Evolutionary conservation across 1,140 invertebrate genomes (phyloP).

Genomic region (Drosophila truncata): DNA sequence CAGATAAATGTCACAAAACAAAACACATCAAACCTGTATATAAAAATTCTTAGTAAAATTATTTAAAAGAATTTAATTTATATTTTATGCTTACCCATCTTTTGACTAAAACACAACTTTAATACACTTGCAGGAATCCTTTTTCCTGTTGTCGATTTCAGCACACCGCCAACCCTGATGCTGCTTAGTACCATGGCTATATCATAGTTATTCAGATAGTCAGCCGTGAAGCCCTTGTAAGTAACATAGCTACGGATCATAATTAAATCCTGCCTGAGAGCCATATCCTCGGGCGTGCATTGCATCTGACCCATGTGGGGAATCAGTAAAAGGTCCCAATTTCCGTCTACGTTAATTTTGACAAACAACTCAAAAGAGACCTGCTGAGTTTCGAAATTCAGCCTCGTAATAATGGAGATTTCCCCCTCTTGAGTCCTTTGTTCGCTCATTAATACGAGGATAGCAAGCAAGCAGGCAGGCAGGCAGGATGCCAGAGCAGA

Average conservation of each 20-base stretch:
- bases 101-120: slow-evolving; percentile 44
- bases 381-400: slow-evolving; percentile 22
- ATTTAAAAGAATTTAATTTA: not conserved
- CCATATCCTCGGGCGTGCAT: slow-evolving; percentile 49
- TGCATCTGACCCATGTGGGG: slow-evolving; percentile 44
- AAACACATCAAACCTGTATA: too few species aligned
- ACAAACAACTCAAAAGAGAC: slow-evolving; percentile 35
- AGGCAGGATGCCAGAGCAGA: slow-evolving; percentile 4
- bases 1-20: not conserved
- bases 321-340: too few species aligned
- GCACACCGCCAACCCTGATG: slow-evolving; percentile 46
- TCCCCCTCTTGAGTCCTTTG: slow-evolving; percentile 31
- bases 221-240: slow-evolving; percentile 9
- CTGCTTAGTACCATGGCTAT: slow-evolving; percentile 30
- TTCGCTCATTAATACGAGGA: slow-evolving; percentile 55
- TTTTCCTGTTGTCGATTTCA: slow-evolving; percentile 12
- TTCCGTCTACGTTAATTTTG: slow-evolving; percentile 51
- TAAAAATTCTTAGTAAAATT: not conserved
- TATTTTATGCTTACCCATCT: slow-evolving; percentile 35
- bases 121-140: slow-evolving; percentile 21
- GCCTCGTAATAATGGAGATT: slow-evolving; percentile 15
- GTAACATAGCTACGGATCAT: slow-evolving; percentile 35
- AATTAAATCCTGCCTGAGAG: slow-evolving; percentile 37
- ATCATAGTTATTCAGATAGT: slow-evolving; percentile 8
- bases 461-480: slow-evolving; percentile 6